Percentiles rank a stretch among this genome's conserved stretches.
Evolutionary conservation across 2,888 invertebrate genomes (phyloP).

Genomic region (Cyclophora albipunctata): DNA sequence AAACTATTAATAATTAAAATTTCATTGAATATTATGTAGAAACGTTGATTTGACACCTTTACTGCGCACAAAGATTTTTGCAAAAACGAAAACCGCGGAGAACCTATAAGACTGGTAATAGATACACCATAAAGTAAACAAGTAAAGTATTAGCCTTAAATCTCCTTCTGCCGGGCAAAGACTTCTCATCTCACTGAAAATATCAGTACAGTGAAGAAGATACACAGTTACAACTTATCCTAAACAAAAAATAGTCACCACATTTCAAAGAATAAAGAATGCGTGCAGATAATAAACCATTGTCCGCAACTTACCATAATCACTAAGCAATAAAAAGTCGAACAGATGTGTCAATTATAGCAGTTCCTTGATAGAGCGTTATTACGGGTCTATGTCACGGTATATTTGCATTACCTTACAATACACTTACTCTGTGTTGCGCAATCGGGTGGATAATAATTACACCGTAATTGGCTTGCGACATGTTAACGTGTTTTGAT

Average conservation of each 20-base stretch:
- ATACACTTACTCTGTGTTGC: background rate
- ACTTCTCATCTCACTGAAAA: no score
- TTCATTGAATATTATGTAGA: no score
- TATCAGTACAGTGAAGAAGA: no score
- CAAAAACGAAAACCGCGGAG: no score
- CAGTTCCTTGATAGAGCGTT: constrained; percentile 39
- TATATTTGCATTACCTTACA: constrained; percentile 21
- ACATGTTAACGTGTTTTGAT: background rate
- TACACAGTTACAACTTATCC: no score
- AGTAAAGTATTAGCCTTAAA: no score
- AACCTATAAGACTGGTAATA: no score
- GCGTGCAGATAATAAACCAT: constrained; percentile 54
- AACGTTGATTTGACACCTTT: no score
- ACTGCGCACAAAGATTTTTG: no score
- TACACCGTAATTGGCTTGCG: background rate
- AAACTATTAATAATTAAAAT: no score
- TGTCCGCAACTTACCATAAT: constrained; percentile 46
- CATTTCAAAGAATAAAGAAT: constrained; percentile 30
- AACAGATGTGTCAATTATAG: constrained; percentile 45
- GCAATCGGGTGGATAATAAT: background rate
- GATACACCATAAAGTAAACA: no score
- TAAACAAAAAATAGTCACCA: background rate
- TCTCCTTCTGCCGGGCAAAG: no score
- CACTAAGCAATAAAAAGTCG: constrained; percentile 27
- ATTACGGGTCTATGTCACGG: constrained; percentile 26